These are phyloP conservation scores for Ectemnius lituratus DNA, from an alignment of 2,888 invertebrate genomes.

Conservation along the genomic window DNA sequence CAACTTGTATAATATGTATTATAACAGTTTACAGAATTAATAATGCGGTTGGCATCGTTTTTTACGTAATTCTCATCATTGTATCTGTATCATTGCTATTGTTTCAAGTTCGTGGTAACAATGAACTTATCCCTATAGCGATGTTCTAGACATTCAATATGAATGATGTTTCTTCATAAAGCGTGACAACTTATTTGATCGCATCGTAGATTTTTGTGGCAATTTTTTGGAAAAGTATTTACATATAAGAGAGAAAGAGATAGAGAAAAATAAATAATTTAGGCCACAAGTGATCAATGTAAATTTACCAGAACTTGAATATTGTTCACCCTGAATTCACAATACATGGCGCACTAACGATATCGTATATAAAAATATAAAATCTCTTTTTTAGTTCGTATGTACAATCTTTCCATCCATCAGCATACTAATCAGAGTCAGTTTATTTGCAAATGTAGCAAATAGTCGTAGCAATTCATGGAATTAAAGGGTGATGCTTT, in stretches of 20 bases:
- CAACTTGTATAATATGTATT: too few relatives aligned
- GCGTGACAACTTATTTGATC: constrained; percentile 17
- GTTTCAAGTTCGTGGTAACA: not conserved
- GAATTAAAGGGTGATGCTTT: too few relatives aligned
- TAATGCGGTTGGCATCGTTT: too few relatives aligned
- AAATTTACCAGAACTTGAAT: constrained; percentile 18
- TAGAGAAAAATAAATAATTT: constrained; percentile 22
- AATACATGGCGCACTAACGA: constrained; percentile 22
- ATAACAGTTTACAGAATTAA: too few relatives aligned
- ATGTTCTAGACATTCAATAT: constrained; percentile 4
- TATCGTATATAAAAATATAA: constrained; percentile 22
- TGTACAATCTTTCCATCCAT: constrained; percentile 31
- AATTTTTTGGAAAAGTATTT: not conserved
- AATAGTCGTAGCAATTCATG: too few relatives aligned
- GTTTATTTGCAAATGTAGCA: too few relatives aligned
- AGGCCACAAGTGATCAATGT: constrained; percentile 26
- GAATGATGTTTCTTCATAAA: not conserved
- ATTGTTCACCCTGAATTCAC: constrained; percentile 5
- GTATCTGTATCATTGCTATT: too few relatives aligned
- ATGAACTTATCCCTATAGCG: constrained; percentile 22
- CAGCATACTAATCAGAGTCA: constrained; percentile 9
- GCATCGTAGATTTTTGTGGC: not conserved
- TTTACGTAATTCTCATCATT: too few relatives aligned
- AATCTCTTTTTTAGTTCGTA: constrained; percentile 8
- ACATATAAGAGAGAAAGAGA: constrained; percentile 14